Base-by-base conservation (phyloP, 2,888 invertebrate species). In the Eristalis intricaria region DNA sequence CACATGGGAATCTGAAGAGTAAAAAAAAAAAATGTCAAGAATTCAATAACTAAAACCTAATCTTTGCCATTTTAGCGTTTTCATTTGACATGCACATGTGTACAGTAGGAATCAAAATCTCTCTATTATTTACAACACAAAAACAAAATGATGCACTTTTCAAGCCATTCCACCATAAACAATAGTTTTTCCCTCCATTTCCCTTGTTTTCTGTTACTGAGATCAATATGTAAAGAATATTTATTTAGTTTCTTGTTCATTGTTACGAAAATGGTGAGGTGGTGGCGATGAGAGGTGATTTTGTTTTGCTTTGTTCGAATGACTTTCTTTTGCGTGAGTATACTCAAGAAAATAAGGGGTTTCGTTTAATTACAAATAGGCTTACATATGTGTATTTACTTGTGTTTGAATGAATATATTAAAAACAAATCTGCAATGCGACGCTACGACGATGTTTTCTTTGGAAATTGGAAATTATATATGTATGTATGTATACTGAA, bases 391-490 rank as follows among this genome's bases (percentile, higher is more conserved):
- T 61, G 35, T 71, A 66, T 70, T 43, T 73, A 40, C 38, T 82
- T 61, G 11, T 68, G 26, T 61, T 40, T 73, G 29, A 69, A 43
- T 66, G 23, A 60, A 60, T 81, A 76, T 66, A 61, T 64, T 83
- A 81, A 68, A 71, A 79, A 76, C 68, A 77, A 76, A 77, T 81
- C 74, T 81, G 73, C 73, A 83, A 64, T 69, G 69, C 58, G 73
- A 75, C 61, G 77, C 71, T 68, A 80, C 74, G 76, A 73, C 64
- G 69, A 13, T 60, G 23, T 60, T 64, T 86, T 82, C 82, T 86
- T 86, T 85, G 85, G 81, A 86, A 86, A 85, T 86, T 85, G 85
- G 81, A 86, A 86, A 85, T 77, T 68, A 85, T 70, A 76, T 69
- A 76, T 77, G 68, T 76, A 71, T 32, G 29, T 29, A 29, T 29